A percentile compares a stretch with the other conserved stretches of the same genome.
phyloP scores from a whole-genome alignment of 37 sponge, comb jelly and placozoan species.

The Bolinopsis microptera region DNA sequence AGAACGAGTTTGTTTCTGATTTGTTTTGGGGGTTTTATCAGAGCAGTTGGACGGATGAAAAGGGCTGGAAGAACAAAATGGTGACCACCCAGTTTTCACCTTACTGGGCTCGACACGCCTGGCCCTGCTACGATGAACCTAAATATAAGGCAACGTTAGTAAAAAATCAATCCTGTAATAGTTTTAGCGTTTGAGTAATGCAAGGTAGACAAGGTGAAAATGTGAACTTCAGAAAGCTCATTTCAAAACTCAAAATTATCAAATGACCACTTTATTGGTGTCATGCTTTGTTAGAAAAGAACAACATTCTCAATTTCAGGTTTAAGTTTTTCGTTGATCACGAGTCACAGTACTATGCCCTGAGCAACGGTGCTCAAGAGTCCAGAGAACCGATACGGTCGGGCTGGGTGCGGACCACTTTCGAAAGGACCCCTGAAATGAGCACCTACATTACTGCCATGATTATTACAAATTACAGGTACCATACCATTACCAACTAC shows the following conservation, averaged over 20 bases:
- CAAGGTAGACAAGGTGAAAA: too few species aligned
- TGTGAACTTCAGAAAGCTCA: too few species aligned
- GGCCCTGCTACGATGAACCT: constrained; percentile 61
- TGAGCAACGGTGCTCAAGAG: constrained; percentile 45
- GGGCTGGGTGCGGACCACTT: constrained; percentile 25
- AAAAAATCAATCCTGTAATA: too few species aligned
- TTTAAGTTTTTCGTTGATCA: constrained; percentile 42
- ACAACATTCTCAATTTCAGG: too few species aligned
- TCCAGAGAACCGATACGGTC: neutral
- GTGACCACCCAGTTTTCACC: constrained; percentile 56
- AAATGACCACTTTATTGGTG: too few species aligned
- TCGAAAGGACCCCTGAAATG: constrained; percentile 16
- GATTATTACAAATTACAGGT: constrained; percentile 59
- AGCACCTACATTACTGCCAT: constrained; percentile 61
- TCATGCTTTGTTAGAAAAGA: too few species aligned
- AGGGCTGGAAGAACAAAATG: constrained; percentile 44
- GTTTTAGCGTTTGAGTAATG: too few species aligned
- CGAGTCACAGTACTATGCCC: constrained; percentile 39
- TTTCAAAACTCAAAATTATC: too few species aligned
- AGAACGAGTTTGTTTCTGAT: neutral
- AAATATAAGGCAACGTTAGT: constrained; percentile 33
- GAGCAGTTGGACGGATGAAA: constrained; percentile 13
- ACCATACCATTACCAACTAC: too few species aligned
- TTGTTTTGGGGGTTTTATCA: constrained; percentile 29
- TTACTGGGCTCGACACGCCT: constrained; percentile 17